A percentile compares a stretch with the other conserved stretches of the same genome.
Evolutionary conservation across 2,797 vertebrate species (phyloP).

Genomic region (Enteromius radiatus): DNA sequence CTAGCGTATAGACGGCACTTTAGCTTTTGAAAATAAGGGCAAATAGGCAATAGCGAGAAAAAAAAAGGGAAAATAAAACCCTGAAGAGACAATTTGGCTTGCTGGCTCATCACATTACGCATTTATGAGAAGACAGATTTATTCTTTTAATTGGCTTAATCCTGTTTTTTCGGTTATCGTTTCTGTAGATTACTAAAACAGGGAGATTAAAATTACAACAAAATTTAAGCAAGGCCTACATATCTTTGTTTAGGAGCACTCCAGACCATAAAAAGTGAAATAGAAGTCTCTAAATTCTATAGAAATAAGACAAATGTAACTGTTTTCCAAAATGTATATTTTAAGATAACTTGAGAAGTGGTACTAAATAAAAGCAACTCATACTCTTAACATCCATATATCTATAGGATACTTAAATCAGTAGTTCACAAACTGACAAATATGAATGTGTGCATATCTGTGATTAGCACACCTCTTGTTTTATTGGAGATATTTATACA

Average conservation of each 20-base stretch:
- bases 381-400: background rate
- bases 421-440: background rate
- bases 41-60: constrained; percentile 41
- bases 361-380: background rate
- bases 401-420: background rate
- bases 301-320: background rate
- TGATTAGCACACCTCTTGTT: background rate
- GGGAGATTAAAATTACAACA: constrained; percentile 69
- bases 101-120: constrained; percentile 64
- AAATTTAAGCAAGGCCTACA: constrained; percentile 66
- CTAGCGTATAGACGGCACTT: constrained; percentile 53
- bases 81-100: constrained; percentile 55
- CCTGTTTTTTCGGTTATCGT: constrained; percentile 80
- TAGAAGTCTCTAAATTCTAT: background rate
- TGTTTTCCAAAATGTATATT: background rate
- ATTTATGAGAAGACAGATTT: constrained; percentile 69
- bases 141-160: constrained; percentile 83
- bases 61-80: constrained; percentile 56
- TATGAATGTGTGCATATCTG: background rate
- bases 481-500: background rate
- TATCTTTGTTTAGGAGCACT: background rate
- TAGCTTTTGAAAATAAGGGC: constrained; percentile 15
- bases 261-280: background rate
- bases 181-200: constrained; percentile 80
- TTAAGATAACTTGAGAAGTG: background rate